phyloP scores from a whole-genome alignment of 2,797 vertebrate species.

The Hypotaenidia philippensis region DNA sequence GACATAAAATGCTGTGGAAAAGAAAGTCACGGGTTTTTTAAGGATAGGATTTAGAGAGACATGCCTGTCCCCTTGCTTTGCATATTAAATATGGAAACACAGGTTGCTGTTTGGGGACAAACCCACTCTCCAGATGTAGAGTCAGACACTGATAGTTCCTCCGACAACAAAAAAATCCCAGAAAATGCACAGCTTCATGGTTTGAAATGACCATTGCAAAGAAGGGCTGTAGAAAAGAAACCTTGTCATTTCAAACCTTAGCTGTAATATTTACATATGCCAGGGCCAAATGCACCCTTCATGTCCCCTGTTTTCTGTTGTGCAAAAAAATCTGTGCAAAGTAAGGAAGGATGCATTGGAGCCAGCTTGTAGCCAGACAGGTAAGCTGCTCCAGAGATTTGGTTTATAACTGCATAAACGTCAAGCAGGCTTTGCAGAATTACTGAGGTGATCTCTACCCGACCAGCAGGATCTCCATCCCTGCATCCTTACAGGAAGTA shows the following conservation, averaged over 20 bases:
- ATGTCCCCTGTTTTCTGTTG: background rate
- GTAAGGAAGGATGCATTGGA: background rate
- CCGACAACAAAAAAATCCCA: background rate
- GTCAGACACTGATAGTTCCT: background rate
- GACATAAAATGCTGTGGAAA: background rate
- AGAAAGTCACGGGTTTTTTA: background rate
- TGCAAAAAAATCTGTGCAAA: background rate
- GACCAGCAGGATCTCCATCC: background rate
- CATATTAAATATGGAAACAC: background rate
- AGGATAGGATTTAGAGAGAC: background rate
- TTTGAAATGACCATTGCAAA: background rate
- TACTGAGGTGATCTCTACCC: background rate
- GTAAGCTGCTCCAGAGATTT: background rate
- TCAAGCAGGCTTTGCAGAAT: background rate
- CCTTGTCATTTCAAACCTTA: background rate
- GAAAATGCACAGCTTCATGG: background rate
- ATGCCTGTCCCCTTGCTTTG: background rate
- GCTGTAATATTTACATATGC: background rate
- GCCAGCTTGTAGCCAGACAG: background rate
- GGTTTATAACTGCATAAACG: background rate
- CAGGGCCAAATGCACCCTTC: background rate
- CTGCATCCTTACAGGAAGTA: background rate
- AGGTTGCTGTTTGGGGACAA: background rate
- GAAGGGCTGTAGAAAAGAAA: background rate
- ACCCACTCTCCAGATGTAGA: background rate